phyloP scores from a whole-genome alignment of 2,888 invertebrate genomes.

The Biston stratarius region DNA sequence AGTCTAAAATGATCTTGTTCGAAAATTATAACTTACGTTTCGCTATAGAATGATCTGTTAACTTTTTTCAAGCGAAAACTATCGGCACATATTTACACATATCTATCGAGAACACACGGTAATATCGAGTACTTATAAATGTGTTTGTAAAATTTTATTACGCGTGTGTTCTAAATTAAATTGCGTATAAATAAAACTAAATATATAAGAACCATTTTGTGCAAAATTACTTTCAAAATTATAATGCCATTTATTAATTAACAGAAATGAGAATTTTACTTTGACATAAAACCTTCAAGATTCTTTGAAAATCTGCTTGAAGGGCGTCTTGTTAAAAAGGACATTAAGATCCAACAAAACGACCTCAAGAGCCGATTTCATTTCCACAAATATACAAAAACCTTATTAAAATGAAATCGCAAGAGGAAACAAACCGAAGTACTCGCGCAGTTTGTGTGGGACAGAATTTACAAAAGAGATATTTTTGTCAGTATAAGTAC shows the following conservation, averaged over 20 bases:
- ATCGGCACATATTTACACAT: too few species aligned
- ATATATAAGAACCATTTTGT: too few species aligned
- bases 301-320: slow-evolving; percentile 5
- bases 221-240: not conserved
- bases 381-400: slow-evolving; percentile 31
- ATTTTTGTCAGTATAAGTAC: too few species aligned
- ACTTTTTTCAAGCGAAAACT: too few species aligned
- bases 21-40: too few species aligned
- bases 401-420: slow-evolving; percentile 35
- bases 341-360: slow-evolving; percentile 33
- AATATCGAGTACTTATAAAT: too few species aligned
- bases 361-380: slow-evolving; percentile 33
- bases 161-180: too few species aligned
- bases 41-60: too few species aligned
- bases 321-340: slow-evolving; percentile 24
- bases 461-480: not conserved
- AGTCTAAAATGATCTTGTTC: too few species aligned
- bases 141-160: too few species aligned
- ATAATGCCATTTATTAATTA: not conserved
- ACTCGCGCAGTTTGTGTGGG: not conserved
- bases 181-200: too few species aligned
- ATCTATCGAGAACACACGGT: too few species aligned
- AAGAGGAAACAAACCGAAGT: slow-evolving; percentile 23
- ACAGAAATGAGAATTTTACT: slow-evolving; percentile 8
- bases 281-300: slow-evolving; percentile 8